Conservation (phyloP, 2,888 invertebrate genomes). For the Ptilodon capucinus region DNA sequence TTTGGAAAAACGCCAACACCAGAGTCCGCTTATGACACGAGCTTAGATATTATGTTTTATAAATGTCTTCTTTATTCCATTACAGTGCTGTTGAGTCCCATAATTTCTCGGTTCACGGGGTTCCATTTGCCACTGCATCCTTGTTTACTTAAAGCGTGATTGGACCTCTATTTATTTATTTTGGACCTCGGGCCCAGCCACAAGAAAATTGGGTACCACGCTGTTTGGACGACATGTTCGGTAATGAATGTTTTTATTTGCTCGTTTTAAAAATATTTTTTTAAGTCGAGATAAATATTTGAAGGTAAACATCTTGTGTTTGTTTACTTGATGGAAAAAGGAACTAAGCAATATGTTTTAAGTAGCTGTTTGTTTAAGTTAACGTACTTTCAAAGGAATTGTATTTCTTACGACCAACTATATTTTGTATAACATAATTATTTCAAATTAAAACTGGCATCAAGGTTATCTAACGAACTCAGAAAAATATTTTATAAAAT, state of each 20-base stretch:
- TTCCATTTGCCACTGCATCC: constrained; percentile 28
- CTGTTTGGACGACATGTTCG: constrained; percentile 33
- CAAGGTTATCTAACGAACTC: too few relatives aligned
- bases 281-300: not conserved
- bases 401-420: too few relatives aligned
- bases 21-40: too few relatives aligned
- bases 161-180: constrained; percentile 39
- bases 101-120: constrained; percentile 32
- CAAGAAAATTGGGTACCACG: constrained; percentile 36
- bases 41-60: not conserved
- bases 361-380: too few relatives aligned
- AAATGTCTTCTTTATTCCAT: not conserved
- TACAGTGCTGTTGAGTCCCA: constrained; percentile 17
- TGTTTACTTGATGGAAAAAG: not conserved
- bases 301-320: not conserved
- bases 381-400: too few relatives aligned
- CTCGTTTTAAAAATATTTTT: constrained; percentile 1
- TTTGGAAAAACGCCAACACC: too few relatives aligned
- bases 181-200: constrained; percentile 29
- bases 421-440: too few relatives aligned
- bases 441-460: too few relatives aligned
- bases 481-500: too few relatives aligned
- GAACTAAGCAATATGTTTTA: not conserved
- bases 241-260: constrained; percentile 40
- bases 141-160: constrained; percentile 37